Base-by-base conservation (phyloP, 2,888 invertebrate genomes). In the Protodeltote pygarga region DNA sequence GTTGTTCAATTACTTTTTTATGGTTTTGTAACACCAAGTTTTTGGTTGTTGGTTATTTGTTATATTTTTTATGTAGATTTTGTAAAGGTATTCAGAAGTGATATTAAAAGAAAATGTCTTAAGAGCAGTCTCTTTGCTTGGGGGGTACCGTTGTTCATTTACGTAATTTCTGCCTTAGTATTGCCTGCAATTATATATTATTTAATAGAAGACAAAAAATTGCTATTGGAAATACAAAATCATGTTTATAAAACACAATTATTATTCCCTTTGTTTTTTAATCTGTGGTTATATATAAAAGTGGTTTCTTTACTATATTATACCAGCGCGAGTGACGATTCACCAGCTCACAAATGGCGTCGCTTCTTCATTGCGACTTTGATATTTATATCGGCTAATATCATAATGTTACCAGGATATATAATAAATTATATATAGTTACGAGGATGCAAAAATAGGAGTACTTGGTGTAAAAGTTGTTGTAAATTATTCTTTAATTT, bases 351-450 rank as follows among this genome's bases (percentile, higher is more conserved):
- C 0, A 25, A 31, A 21, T 17, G 13, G 3, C 20, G 25, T 3
- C 52, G 52, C 2, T 16, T 51, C 2, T 27, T n/a, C 1, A 3
- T 25, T 9, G 52, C 40, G 0, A 27, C n/a, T 3, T 20, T 31
- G 0, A 32, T 51, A 8, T 49, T 49, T 17, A 8, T 49, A 15
- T 32, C 39, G n/a, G n/a, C 5, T 25, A 52, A 8, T 39, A 51
- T 3, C 6, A 39, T 1, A 6, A 51, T n/a, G 16, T 49, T 31
- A n/a, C n/a, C n/a, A n/a, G n/a, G n/a, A n/a, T n/a, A n/a, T n/a
- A n/a, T n/a, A n/a, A n/a, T n/a, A n/a, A n/a, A n/a, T n/a, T n/a
- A n/a, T n/a, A n/a, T n/a, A n/a, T n/a, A n/a, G n/a, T n/a, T n/a
- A n/a, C n/a, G n/a, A n/a, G n/a, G n/a, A n/a, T n/a, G n/a, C n/a